Percentiles rank a stretch among this genome's conserved stretches.
Evolutionary conservation across 2,113 vertebrate genomes (phyloP).

Genomic region (Phodopus roborovskii): DNA sequence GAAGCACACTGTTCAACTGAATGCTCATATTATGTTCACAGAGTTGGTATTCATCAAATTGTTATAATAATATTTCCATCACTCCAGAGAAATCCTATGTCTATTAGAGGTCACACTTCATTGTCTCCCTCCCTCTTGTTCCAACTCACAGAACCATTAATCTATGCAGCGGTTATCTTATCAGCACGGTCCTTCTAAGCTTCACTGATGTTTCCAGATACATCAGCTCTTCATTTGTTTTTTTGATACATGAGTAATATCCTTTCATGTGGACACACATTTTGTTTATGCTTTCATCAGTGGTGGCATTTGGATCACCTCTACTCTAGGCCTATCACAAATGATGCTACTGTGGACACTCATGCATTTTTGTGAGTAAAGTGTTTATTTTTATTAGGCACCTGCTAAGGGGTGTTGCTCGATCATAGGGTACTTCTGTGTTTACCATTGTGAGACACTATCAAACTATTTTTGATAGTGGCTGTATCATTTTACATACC

Average conservation of each 20-base stretch:
- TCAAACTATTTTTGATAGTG: background rate
- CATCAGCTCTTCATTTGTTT: background rate
- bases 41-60: background rate
- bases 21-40: background rate
- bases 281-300: background rate
- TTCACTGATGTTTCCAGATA: background rate
- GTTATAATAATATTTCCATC: constrained; percentile 4
- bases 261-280: background rate
- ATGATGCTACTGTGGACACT: background rate
- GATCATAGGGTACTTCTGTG: background rate
- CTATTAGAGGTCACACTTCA: background rate
- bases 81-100: background rate
- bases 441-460: background rate
- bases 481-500: background rate
- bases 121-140: no score
- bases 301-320: background rate
- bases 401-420: background rate
- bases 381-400: constrained; percentile 1
- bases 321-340: background rate
- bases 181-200: background rate
- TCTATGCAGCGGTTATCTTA: background rate
- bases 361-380: background rate
- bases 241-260: background rate
- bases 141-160: background rate
- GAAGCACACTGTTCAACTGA: background rate